Evolutionary conservation across 1,140 invertebrate genomes (phyloP), one percentile per base, ranked within the genome.

Genomic region (Whitmania pigra): DNA sequence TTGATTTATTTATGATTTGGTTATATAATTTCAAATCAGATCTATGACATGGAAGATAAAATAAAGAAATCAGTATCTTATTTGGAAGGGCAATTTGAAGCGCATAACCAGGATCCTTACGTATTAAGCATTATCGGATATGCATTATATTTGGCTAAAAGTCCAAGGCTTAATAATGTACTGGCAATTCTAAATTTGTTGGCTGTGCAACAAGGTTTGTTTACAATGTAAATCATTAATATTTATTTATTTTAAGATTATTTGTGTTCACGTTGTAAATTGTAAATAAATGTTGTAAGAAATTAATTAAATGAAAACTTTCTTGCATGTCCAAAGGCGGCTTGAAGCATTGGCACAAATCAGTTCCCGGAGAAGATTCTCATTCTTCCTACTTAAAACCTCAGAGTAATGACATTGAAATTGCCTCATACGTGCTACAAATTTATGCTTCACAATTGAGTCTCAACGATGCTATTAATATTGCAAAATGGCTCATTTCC

Each of bases 401-500:
- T 9, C 86, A 88, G 57, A 88, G 89, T 18, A 85, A 90, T 63
- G 36, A 67, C 73, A 68, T 74, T 57, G 73, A 74, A 55, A 69
- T 55, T 25, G 43, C 73, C 7, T 29, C 73, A n/a, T 72, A 72
- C 27, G 70, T 29, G 29, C 60, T 72, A 25, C 60, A 68, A n/a
- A 68, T 36, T 22, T 72, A 72, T 40, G n/a, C 63, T 40, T 29
- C 15, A 11, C 20, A 18, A 0, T 27, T 53, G 20, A 40, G 72
- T 43, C 20, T 54, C 22, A 13, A n/a, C 40, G 36, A 54, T 76
- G 87, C 88, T 0, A 78, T 91, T 13, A 88, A 91, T 0, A 85
- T 93, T 15, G 86, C 92, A 75, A 87, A 88, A 25, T 93, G 90
- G 88, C 82, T 95, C 0, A 85, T 93, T 49, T 85, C 85, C 71